phyloP scores from a whole-genome alignment of 2,797 vertebrate genomes.

The Gobionotothen gibberifrons region DNA sequence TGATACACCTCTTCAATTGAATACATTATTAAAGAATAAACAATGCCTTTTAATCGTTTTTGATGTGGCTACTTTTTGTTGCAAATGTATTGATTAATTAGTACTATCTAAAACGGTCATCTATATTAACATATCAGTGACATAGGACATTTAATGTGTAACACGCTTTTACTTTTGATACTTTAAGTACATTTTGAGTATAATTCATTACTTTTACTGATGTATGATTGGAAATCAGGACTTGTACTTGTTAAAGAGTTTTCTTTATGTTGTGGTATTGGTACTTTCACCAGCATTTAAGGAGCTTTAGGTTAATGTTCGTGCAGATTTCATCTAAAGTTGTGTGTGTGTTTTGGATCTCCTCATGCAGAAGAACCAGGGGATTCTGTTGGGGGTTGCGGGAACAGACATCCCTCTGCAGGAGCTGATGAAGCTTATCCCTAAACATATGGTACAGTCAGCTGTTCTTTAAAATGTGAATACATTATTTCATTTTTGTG shows the following conservation, averaged over 20 bases:
- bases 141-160: too few relatives aligned
- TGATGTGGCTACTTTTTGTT: too few relatives aligned
- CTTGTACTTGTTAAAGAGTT: background rate
- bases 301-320: background rate
- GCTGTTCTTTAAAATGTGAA: constrained; percentile 39
- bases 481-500: constrained; percentile 35
- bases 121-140: too few relatives aligned
- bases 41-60: too few relatives aligned
- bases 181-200: background rate
- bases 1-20: too few relatives aligned
- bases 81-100: background rate
- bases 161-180: background rate
- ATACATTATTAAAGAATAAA: too few relatives aligned
- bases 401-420: constrained; percentile 98
- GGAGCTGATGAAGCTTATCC: constrained; percentile 97
- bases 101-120: background rate
- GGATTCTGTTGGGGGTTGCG: constrained; percentile 96
- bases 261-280: background rate
- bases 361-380: constrained; percentile 91
- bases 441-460: constrained; percentile 95
- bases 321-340: constrained; percentile 30
- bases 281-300: background rate
- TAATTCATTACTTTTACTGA: background rate
- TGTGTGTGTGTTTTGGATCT: constrained; percentile 43
- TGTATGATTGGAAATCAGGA: background rate